A percentile compares a stretch with the other conserved stretches of the same genome.
Evolutionary conservation across 2,113 vertebrate species (phyloP).

Genomic region (Tor tambroides): DNA sequence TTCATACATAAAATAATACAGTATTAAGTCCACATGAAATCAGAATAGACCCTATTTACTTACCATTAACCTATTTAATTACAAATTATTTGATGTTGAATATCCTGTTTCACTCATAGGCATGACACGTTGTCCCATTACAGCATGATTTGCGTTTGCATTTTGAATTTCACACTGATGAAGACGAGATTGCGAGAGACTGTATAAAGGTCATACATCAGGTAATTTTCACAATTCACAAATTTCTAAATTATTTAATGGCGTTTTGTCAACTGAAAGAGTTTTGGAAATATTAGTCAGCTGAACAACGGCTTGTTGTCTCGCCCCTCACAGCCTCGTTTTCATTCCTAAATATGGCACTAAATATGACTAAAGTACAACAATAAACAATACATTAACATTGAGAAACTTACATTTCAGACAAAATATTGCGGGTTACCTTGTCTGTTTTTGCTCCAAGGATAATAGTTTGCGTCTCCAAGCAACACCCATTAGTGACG

Average conservation of each 20-base stretch:
- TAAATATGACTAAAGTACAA: neutral
- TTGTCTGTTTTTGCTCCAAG: neutral
- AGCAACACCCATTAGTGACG: neutral
- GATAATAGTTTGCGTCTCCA: too few species aligned
- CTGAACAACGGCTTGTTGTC: neutral
- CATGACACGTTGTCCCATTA: neutral
- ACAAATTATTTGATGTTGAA: neutral
- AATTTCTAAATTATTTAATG: too few species aligned
- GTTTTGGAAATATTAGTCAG: neutral
- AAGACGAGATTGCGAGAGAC: too few species aligned
- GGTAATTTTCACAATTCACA: neutral
- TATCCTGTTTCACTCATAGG: neutral
- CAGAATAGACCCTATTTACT: too few species aligned
- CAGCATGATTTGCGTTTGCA: neutral
- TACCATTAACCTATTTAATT: neutral
- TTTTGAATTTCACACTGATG: neutral
- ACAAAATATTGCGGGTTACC: neutral
- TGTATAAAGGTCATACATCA: neutral
- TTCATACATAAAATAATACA: neutral
- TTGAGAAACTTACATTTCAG: neutral
- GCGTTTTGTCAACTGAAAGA: neutral
- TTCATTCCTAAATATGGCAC: neutral
- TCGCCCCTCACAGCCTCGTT: neutral
- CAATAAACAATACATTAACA: neutral
- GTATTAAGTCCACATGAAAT: neutral